A percentile compares a stretch with the other conserved stretches of the same genome.
These are phyloP conservation scores for Rhagonycha lutea DNA, from an alignment of 2,888 invertebrate species.

Conservation along the genomic window DNA sequence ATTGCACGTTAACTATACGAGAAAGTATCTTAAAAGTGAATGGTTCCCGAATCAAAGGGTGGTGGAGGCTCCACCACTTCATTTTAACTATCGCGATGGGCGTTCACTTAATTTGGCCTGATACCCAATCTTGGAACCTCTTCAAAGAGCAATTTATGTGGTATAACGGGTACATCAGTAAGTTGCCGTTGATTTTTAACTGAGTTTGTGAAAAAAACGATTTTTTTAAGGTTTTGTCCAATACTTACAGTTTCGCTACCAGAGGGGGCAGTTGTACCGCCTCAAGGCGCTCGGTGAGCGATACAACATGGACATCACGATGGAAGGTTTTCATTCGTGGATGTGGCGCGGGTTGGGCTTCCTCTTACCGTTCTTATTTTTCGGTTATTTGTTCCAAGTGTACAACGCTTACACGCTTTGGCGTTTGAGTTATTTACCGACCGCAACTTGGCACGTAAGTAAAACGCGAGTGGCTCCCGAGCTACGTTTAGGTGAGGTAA, in stretches of 20 bases:
- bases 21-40: slow-evolving; percentile 98
- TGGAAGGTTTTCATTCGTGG: slow-evolving; percentile 99
- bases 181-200: slow-evolving; percentile 26
- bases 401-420: slow-evolving; percentile 93
- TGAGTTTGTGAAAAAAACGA: background rate
- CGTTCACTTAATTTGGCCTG: slow-evolving; percentile 95
- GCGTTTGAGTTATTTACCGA: slow-evolving; percentile 72
- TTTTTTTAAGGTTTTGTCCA: slow-evolving; percentile 37
- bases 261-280: slow-evolving; percentile 69
- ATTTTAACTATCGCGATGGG: slow-evolving; percentile 96
- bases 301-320: slow-evolving; percentile 99
- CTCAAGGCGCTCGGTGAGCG: slow-evolving; percentile 89
- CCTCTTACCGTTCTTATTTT: slow-evolving; percentile 91
- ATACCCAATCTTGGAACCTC: slow-evolving; percentile 85
- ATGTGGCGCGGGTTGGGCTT: slow-evolving; percentile 99
- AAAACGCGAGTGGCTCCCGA: background rate
- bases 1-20: slow-evolving; percentile 97
- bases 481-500: too few species aligned
- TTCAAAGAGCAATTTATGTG: slow-evolving; percentile 92
- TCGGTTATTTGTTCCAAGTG: slow-evolving; percentile 93
- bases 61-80: slow-evolving; percentile 99
- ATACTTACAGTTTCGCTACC: slow-evolving; percentile 67
- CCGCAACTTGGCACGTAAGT: slow-evolving; percentile 91
- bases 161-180: slow-evolving; percentile 94
- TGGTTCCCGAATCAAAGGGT: slow-evolving; percentile 94